A percentile compares a stretch with the other conserved stretches of the same genome.
Conservation (phyloP, 2,113 vertebrate genomes). For the Stigmatopora argus region DNA sequence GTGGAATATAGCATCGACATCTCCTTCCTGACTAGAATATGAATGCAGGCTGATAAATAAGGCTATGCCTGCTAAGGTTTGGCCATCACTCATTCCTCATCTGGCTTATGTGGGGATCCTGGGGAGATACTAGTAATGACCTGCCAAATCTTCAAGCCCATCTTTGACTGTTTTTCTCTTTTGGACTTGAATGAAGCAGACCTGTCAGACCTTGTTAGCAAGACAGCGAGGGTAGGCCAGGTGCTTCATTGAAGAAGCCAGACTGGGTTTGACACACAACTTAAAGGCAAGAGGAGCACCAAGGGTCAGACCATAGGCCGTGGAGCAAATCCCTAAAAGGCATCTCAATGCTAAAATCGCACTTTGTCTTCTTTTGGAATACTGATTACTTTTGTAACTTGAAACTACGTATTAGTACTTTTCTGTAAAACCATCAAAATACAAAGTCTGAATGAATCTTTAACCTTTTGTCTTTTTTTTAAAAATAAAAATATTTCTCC, state of each 20-base stretch:
- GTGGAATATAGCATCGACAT: background rate
- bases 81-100: conserved; percentile 10
- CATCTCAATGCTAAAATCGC: conserved; percentile 9
- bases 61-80: conserved; percentile 5
- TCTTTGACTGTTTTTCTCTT: conserved; percentile 38
- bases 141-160: conserved; percentile 33
- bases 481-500: conserved; percentile 7
- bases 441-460: background rate
- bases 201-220: conserved; percentile 45
- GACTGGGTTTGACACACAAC: conserved; percentile 23
- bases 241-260: conserved; percentile 40
- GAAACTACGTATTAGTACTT: background rate
- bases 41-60: background rate
- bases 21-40: background rate
- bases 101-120: conserved; percentile 15
- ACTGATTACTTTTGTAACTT: conserved; percentile 16
- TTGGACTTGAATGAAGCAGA: conserved; percentile 54
- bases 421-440: background rate
- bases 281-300: conserved; percentile 12
- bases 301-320: conserved; percentile 1
- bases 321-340: conserved; percentile 10
- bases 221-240: conserved; percentile 39
- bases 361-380: conserved; percentile 29
- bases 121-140: conserved; percentile 33
- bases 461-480: background rate